Conservation (phyloP, 2,797 vertebrate genomes). For the Characodon lateralis region DNA sequence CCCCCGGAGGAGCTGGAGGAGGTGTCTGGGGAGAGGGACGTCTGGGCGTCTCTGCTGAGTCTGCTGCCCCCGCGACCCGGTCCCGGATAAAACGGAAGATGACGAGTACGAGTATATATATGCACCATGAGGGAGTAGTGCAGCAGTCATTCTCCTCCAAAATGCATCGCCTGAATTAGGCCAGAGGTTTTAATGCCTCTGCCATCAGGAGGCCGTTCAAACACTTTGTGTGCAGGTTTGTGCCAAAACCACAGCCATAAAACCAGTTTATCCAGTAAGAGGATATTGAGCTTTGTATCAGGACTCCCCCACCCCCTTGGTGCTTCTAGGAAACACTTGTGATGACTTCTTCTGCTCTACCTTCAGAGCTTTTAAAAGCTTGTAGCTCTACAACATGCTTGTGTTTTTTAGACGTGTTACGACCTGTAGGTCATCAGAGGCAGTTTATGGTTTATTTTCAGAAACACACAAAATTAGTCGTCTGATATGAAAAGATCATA, state of each 20-base stretch:
- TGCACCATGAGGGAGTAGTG: constrained; percentile 20
- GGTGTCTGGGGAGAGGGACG: too few species aligned
- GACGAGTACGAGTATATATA: too few species aligned
- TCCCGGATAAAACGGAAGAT: too few species aligned
- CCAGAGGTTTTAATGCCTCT: constrained; percentile 53
- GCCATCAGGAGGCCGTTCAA: constrained; percentile 42
- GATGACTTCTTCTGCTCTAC: constrained; percentile 22
- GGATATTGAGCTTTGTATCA: constrained; percentile 65
- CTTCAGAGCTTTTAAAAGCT: not conserved
- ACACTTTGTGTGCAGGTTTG: constrained; percentile 15
- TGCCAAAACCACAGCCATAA: constrained; percentile 60
- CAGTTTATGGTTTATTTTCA: not conserved
- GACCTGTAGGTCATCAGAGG: not conserved
- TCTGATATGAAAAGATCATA: not conserved
- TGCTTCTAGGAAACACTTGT: constrained; percentile 37
- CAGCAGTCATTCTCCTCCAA: constrained; percentile 53
- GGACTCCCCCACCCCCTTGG: constrained; percentile 20
- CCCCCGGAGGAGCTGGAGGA: too few species aligned
- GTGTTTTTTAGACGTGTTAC: not conserved
- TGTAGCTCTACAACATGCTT: too few species aligned
- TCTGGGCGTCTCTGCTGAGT: too few species aligned
- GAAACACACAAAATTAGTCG: not conserved
- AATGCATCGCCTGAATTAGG: constrained; percentile 63
- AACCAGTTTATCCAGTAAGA: constrained; percentile 76
- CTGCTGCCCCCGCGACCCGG: too few species aligned